Base-by-base conservation (phyloP, 1,140 invertebrate genomes). In the Phthorimaea operculella region DNA sequence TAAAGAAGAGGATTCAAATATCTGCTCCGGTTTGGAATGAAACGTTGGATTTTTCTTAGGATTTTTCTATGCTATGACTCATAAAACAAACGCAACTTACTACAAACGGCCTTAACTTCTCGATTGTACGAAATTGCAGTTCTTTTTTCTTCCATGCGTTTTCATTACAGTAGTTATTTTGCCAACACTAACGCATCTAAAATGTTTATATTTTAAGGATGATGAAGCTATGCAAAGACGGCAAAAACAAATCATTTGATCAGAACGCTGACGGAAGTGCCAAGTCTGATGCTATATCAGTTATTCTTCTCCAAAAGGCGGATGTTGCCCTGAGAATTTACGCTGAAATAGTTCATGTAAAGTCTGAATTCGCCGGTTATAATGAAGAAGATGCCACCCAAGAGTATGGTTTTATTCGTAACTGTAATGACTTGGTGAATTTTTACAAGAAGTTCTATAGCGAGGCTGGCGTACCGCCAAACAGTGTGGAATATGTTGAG, bases 211-310 rank as follows among this genome's bases (percentile, higher is more conserved):
- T 80, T 75, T 67, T 16, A 55, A 79, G 76, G 58, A 54, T 89
- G 61, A 90, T 90, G 33, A 91, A 92, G 67, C 72, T 95, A 6
- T 90, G 90, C 1, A 60, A 75, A 9, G 91, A 94, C 59, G 93
- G 93, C n/a, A 87, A 83, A 52, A 94, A 92, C 63, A 93, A 92
- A 73, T 89, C 90, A 0, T 98, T 98, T 73, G 96, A 98, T 76
- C 87, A 90, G 34, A 86, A 90, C 58, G 91, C 90, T 0, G 86
- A 90, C 60, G 92, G 92, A 0, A 92, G 91, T 66, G 88, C 85
- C 0, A 85, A 90, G 28, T 89, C 90, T 10, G 92, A 93, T 79
- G 90, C 93, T 0, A 85, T 96, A 12, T 87, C 87, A 33, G 89
- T 90, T 0, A 70, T 97, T n/a, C 91, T 93, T 55, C 73, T 98